A percentile compares a stretch with the other conserved stretches of the same genome.
phyloP scores from a whole-genome alignment of 2,888 invertebrate genomes.

The Pegoplata infirma region DNA sequence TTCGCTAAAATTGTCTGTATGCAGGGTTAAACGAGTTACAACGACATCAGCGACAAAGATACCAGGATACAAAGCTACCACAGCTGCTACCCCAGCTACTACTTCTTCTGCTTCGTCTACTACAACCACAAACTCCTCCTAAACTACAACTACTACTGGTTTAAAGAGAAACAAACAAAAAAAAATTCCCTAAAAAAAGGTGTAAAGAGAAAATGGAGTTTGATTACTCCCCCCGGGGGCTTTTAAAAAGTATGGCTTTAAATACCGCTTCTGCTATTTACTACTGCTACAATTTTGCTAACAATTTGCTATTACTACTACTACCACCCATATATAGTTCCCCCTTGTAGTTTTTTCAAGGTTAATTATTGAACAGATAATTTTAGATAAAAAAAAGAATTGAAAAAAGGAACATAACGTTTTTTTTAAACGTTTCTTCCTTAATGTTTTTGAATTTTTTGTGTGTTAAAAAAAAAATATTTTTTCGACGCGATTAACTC shows the following conservation, averaged over 20 bases:
- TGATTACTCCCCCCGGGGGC: constrained; percentile 27
- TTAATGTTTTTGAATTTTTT: constrained; percentile 66
- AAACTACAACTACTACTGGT: constrained; percentile 42
- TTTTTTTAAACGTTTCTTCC: not conserved
- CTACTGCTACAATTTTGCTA: constrained; percentile 66
- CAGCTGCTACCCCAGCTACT: constrained; percentile 16
- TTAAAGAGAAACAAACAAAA: not conserved
- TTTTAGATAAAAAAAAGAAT: constrained; percentile 63
- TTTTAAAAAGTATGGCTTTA: constrained; percentile 28
- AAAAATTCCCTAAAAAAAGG: not conserved
- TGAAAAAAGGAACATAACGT: not conserved
- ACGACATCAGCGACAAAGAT: constrained; percentile 40
- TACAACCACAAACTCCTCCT: constrained; percentile 49
- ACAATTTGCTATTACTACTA: constrained; percentile 64
- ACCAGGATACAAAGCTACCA: not conserved
- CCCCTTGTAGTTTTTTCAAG: constrained; percentile 2
- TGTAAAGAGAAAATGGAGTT: constrained; percentile 3
- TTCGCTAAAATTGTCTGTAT: constrained; percentile 82
- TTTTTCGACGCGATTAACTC: not conserved
- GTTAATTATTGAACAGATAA: constrained; percentile 72
- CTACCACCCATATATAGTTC: constrained; percentile 62
- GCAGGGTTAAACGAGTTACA: constrained; percentile 79
- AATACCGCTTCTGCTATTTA: constrained; percentile 51
- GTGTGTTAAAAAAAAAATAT: constrained; percentile 40
- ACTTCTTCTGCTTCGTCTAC: constrained; percentile 15